These are phyloP conservation scores for Asobara japonica DNA, from an alignment of 1,140 invertebrate species.

Conservation along the genomic window DNA sequence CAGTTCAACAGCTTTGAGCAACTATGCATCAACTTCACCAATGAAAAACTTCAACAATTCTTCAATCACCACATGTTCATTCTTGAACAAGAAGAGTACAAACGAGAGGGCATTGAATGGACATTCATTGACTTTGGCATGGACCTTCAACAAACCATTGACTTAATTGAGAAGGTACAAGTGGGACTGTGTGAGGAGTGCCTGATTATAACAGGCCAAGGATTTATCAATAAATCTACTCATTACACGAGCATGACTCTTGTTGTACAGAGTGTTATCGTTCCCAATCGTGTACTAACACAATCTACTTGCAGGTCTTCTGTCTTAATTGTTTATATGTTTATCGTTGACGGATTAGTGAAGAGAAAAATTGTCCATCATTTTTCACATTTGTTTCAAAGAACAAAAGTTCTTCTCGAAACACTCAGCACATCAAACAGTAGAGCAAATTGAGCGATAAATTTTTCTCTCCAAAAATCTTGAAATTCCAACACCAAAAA, in stretches of 20 bases:
- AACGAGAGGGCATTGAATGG: slow-evolving; percentile 76
- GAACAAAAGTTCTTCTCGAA: too few species aligned
- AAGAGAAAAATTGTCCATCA: not conserved
- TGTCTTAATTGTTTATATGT: slow-evolving; percentile 34
- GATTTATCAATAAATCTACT: slow-evolving; percentile 15
- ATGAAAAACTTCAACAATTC: slow-evolving; percentile 79
- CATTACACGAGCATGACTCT: slow-evolving; percentile 21
- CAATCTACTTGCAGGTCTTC: slow-evolving; percentile 6
- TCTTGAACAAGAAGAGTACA: slow-evolving; percentile 79
- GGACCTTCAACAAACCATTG: slow-evolving; percentile 79
- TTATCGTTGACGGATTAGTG: not conserved
- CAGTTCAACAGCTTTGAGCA: slow-evolving; percentile 68
- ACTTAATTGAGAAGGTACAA: slow-evolving; percentile 77
- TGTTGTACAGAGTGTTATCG: slow-evolving; percentile 9
- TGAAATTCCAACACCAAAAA: not conserved
- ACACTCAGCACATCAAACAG: too few species aligned
- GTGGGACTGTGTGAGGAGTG: slow-evolving; percentile 6
- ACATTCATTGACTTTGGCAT: slow-evolving; percentile 81
- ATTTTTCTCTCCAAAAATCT: too few species aligned
- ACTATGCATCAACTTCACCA: slow-evolving; percentile 81
- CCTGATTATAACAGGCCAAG: slow-evolving; percentile 15
- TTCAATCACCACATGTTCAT: slow-evolving; percentile 83
- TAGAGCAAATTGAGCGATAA: too few species aligned
- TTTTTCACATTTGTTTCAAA: too few species aligned
- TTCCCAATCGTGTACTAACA: not conserved